phyloP scores from a whole-genome alignment of 2,113 vertebrate genomes.

The Leptocoma aspasia region DNA sequence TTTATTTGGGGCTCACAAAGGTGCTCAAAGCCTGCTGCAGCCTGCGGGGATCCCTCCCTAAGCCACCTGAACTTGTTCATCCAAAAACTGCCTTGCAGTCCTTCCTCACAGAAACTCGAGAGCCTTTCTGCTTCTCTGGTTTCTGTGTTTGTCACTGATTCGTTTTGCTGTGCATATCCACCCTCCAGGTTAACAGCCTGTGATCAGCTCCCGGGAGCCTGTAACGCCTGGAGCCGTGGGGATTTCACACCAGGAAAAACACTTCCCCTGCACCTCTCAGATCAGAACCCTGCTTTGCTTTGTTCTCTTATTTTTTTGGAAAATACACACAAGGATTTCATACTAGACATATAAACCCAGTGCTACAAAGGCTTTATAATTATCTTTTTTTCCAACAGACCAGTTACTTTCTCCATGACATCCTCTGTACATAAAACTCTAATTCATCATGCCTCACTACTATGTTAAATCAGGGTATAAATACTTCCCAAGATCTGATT shows the following conservation, averaged over 20 bases:
- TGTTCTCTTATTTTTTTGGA: neutral
- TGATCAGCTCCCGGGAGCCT: neutral
- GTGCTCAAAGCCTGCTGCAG: neutral
- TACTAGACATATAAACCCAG: neutral
- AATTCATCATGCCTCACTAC: neutral
- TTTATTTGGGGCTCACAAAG: neutral
- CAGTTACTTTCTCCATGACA: neutral
- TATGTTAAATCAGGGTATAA: neutral
- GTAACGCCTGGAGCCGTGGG: neutral
- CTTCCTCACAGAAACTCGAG: neutral
- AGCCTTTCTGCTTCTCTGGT: neutral
- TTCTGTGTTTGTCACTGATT: neutral
- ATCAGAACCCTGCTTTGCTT: neutral
- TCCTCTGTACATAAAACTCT: neutral
- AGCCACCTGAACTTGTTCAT: neutral
- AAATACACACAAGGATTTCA: neutral
- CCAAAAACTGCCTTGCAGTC: neutral
- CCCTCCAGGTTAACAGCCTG: neutral
- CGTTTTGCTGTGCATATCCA: neutral
- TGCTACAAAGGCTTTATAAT: neutral
- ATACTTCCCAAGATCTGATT: neutral
- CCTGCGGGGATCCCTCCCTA: neutral
- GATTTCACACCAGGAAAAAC: neutral
- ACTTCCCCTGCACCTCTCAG: neutral
- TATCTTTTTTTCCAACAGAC: neutral